A percentile compares a stretch with the other conserved stretches of the same genome.
Evolutionary conservation across 2,113 vertebrate species (phyloP).

Genomic region (Aviceda subcristata): DNA sequence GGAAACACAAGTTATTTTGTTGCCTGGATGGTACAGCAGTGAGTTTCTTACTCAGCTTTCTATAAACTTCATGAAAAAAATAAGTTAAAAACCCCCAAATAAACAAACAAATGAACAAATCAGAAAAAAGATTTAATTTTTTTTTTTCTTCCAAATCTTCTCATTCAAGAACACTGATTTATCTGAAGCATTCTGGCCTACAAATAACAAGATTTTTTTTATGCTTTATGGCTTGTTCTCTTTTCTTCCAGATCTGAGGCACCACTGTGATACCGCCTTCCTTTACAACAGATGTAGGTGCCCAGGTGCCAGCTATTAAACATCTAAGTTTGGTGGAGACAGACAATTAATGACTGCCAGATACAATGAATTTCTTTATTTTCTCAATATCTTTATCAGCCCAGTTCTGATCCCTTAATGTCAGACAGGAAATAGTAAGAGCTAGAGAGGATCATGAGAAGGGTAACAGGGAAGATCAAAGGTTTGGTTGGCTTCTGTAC

Average conservation of each 20-base stretch:
- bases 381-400: neutral
- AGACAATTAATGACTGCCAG: neutral
- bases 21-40: neutral
- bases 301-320: neutral
- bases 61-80: neutral
- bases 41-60: neutral
- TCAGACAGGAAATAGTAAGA: neutral
- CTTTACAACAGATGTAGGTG: neutral
- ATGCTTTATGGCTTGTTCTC: neutral
- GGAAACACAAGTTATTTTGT: neutral
- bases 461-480: neutral
- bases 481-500: neutral
- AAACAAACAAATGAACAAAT: neutral
- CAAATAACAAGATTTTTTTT: fast-evolving
- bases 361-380: neutral
- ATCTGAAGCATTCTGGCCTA: neutral
- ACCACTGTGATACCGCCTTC: neutral
- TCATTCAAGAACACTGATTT: neutral
- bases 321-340: neutral
- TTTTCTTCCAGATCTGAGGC: neutral
- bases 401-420: neutral
- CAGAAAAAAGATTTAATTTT: neutral
- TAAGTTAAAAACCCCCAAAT: neutral
- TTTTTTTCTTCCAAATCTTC: neutral
- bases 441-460: neutral